phyloP scores from a whole-genome alignment of 2,888 invertebrate species.

The Spisula subtruncata region DNA sequence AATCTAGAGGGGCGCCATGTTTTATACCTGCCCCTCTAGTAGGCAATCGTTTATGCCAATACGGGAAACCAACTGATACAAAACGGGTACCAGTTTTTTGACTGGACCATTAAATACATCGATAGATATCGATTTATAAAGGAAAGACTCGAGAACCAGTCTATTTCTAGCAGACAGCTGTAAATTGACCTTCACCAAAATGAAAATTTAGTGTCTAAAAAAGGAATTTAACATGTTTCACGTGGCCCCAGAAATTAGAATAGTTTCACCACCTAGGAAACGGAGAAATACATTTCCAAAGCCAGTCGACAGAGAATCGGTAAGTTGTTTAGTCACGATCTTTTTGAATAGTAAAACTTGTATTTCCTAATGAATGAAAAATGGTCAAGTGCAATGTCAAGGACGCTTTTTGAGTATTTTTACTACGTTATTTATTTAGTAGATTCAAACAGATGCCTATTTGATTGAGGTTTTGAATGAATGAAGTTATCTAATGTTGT shows the following conservation, averaged over 20 bases:
- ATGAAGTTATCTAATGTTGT: no score
- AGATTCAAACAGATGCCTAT: no score
- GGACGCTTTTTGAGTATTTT: constrained; percentile 36
- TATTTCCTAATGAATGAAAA: neutral
- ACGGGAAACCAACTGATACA: neutral
- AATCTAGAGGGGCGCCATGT: no score
- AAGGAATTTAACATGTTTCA: constrained; percentile 53
- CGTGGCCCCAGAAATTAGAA: constrained; percentile 57
- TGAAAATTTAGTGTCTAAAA: constrained; percentile 23
- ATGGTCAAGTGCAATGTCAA: constrained; percentile 39
- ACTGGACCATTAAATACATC: constrained; percentile 24
- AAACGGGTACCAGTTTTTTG: neutral
- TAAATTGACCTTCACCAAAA: constrained; percentile 49
- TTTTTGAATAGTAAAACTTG: neutral
- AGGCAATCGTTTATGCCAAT: neutral
- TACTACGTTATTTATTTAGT: no score
- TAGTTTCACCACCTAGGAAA: constrained; percentile 48
- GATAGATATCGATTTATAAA: constrained; percentile 4
- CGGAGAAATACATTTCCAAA: constrained; percentile 63
- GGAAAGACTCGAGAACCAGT: constrained; percentile 25
- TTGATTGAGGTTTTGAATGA: no score
- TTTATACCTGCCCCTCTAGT: neutral
- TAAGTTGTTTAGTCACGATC: constrained; percentile 51
- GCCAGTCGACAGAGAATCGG: constrained; percentile 71
- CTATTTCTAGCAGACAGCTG: constrained; percentile 63